Evolutionary conservation across 92 coral and sea anemone species (phyloP).

Genomic region (Bergia sp.): DNA sequence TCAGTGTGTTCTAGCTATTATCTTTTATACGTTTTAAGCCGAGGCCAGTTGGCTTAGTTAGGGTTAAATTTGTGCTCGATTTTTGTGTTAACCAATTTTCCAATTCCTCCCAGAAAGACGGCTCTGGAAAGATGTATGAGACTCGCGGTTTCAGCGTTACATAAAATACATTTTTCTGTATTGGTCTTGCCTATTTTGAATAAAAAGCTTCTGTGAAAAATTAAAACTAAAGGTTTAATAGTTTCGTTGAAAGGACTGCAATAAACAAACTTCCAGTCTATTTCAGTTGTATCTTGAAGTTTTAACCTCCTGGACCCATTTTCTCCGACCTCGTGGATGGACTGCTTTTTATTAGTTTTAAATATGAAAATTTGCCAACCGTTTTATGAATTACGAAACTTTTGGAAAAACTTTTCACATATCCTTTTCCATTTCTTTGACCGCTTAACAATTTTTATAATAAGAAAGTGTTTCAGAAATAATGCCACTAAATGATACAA

Average conservation of each 20-base stretch:
- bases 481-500: not conserved
- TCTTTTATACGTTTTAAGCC: too few species aligned
- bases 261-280: not conserved
- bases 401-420: not conserved
- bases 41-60: too few species aligned
- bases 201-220: not conserved
- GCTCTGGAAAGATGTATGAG: not conserved
- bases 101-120: too few species aligned
- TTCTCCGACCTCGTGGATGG: not conserved
- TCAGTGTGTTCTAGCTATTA: too few species aligned
- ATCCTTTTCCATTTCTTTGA: not conserved
- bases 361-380: not conserved
- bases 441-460: not conserved
- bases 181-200: not conserved
- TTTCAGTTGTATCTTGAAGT: not conserved
- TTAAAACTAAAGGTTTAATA: not conserved
- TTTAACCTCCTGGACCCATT: not conserved
- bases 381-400: too few species aligned
- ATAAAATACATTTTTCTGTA: not conserved
- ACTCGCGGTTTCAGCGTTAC: not conserved
- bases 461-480: not conserved
- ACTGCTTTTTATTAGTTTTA: not conserved
- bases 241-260: not conserved
- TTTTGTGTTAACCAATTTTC: too few species aligned
- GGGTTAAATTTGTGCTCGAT: too few species aligned